These are phyloP conservation scores for Sminthurinus aureus DNA, from an alignment of 2,888 invertebrate species.

Conservation along the genomic window DNA sequence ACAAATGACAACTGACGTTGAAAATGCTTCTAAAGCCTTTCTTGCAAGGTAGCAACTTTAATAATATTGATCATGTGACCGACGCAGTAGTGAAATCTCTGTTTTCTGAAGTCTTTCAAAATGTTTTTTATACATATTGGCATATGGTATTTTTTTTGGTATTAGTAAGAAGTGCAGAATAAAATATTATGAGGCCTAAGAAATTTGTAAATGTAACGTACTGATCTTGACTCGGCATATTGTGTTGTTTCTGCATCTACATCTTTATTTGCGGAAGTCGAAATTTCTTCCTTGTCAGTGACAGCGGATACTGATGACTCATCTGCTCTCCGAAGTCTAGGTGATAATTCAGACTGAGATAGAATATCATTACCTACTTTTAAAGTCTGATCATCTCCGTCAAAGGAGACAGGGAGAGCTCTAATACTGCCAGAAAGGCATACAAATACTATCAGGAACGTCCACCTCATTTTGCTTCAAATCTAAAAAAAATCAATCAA, in stretches of 20 bases:
- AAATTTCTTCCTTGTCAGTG: constrained; percentile 47
- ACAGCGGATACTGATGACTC: constrained; percentile 48
- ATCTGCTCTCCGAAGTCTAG: constrained; percentile 55
- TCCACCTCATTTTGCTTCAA: constrained; percentile 53
- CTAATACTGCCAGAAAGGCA: constrained; percentile 43
- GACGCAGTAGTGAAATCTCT: too few species aligned
- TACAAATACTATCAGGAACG: constrained; percentile 47
- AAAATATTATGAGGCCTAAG: not conserved
- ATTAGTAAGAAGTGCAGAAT: not conserved
- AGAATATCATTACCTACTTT: constrained; percentile 58
- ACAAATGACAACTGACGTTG: not conserved
- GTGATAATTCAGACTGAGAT: constrained; percentile 55
- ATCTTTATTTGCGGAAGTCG: constrained; percentile 48
- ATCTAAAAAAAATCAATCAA: constrained; percentile 34
- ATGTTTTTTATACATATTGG: too few species aligned
- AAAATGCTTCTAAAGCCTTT: not conserved
- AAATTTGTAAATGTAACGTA: constrained; percentile 26
- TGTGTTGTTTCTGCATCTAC: constrained; percentile 52
- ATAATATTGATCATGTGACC: not conserved
- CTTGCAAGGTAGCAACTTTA: not conserved
- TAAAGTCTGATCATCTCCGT: constrained; percentile 47
- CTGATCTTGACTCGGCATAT: constrained; percentile 47
- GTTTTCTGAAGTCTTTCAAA: too few species aligned
- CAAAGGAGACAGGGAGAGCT: constrained; percentile 57
- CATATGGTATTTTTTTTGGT: too few species aligned